Base-by-base conservation (phyloP, 1,140 invertebrate genomes). In the Drosophila dunni region DNA sequence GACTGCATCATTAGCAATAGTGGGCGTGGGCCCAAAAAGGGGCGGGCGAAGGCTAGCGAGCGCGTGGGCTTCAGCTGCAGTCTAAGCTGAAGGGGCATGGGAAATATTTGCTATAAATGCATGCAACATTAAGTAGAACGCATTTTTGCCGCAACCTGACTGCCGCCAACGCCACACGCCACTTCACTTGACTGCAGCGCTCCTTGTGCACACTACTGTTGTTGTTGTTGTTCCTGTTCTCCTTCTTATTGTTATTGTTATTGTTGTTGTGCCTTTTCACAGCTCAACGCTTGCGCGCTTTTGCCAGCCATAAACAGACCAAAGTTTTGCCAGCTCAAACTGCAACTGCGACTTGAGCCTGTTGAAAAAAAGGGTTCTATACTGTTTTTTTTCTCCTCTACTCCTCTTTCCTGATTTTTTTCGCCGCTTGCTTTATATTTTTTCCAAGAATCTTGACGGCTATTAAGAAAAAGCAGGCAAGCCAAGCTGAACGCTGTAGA, bases 61-160 rank as follows among this genome's bases (percentile, higher is more conserved):
- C 24, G 33, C 54, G n/a, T n/a, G 5, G 29, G 56, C 40, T 51
- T 29, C 9, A 50, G 57, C 65, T 40, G 24, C 24, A n/a, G n/a
- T 24, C 3, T 29, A 1, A 33, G 54, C 33, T 29, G 40, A 13
- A 13, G 1, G 1, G 10, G 78, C 84, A 81, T 89, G 84, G 78
- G 84, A 89, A 89, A 90, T 89, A 89, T 89, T 89, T 89, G 84
- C 84, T 90, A 89, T 89, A 89, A 89, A 84, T 89, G 85, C 84
- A 89, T 89, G 80, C 84, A 89, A 89, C 84, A 89, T 89, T 89
- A 89, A 89, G 80, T 89, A 89, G 84, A 88, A 89, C 84, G 84
- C 84, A 88, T 88, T 89, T 85, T 88, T 89, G 44, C 63, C 60
- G 60, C 65, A 84, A 86, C 81, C 81, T 85, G 81, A 81, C 50